A percentile compares a stretch with the other conserved stretches of the same genome.
phyloP scores from a whole-genome alignment of 2,888 invertebrate genomes.

The Drosophila incognita region DNA sequence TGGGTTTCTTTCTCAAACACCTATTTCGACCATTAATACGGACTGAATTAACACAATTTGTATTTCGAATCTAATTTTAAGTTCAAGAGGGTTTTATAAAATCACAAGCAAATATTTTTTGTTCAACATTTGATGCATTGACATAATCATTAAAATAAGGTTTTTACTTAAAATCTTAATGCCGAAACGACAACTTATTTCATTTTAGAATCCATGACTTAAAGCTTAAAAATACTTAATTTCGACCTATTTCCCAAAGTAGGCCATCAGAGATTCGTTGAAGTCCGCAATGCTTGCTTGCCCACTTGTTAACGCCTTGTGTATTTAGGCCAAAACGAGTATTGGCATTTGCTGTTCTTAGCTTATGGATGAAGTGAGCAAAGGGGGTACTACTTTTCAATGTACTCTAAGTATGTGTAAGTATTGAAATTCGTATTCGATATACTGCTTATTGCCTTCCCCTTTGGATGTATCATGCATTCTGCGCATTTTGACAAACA shows the following conservation, averaged over 20 bases:
- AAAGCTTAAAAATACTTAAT: not conserved
- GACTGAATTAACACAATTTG: not conserved
- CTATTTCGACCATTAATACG: not conserved
- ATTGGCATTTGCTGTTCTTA: constrained; percentile 56
- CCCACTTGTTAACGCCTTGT: constrained; percentile 64
- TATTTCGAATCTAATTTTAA: not conserved
- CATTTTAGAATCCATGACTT: not conserved
- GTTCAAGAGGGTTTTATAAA: not conserved
- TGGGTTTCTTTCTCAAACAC: not conserved
- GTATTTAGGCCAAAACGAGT: constrained; percentile 76
- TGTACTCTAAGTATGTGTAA: constrained; percentile 17
- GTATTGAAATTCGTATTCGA: constrained; percentile 23
- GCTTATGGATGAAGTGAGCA: constrained; percentile 9
- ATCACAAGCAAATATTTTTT: not conserved
- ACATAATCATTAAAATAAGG: too few species aligned
- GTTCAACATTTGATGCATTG: not conserved
- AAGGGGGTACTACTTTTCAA: not conserved
- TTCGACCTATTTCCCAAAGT: constrained; percentile 35
- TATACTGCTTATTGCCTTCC: constrained; percentile 8
- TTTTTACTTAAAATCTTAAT: not conserved
- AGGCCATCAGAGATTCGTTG: constrained; percentile 56
- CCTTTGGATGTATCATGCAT: constrained; percentile 52
- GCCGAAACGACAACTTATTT: not conserved
- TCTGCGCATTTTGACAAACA: constrained; percentile 21
- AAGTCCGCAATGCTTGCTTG: constrained; percentile 40